phyloP scores from a whole-genome alignment of 2,113 vertebrate species.

The Mesitornis unicolor region DNA sequence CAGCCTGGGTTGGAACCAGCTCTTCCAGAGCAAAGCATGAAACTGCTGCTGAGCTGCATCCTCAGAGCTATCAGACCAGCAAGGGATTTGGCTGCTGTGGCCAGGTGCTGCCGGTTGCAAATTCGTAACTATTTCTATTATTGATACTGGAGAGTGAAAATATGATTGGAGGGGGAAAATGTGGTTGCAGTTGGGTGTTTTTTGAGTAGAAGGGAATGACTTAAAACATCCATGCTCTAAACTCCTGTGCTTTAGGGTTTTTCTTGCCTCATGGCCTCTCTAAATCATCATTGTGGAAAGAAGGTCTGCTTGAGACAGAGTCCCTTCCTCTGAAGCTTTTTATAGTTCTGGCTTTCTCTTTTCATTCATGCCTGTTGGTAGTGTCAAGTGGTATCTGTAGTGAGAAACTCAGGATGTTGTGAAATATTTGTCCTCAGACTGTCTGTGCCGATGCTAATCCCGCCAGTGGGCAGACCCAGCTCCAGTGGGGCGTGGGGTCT shows the following conservation, averaged over 20 bases:
- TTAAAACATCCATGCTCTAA: neutral
- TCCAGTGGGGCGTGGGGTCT: neutral
- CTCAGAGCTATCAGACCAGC: neutral
- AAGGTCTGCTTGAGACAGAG: neutral
- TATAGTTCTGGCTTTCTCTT: neutral
- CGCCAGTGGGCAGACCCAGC: accelerated
- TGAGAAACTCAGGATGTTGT: neutral
- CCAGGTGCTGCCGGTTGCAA: neutral
- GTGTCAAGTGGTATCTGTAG: neutral
- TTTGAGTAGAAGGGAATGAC: neutral
- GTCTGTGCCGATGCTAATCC: neutral
- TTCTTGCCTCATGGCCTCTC: neutral
- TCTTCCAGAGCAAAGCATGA: neutral
- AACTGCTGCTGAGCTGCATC: neutral
- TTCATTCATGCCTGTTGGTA: neutral
- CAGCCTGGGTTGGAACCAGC: neutral
- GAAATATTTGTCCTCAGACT: neutral
- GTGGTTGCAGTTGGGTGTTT: neutral
- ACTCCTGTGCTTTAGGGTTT: neutral
- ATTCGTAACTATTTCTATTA: neutral
- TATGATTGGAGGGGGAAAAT: neutral
- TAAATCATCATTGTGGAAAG: neutral
- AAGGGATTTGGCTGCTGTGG: neutral
- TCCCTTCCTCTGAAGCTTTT: neutral
- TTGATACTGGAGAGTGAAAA: neutral